Conservation (phyloP, 2,113 vertebrate species). For the Turnix velox region DNA sequence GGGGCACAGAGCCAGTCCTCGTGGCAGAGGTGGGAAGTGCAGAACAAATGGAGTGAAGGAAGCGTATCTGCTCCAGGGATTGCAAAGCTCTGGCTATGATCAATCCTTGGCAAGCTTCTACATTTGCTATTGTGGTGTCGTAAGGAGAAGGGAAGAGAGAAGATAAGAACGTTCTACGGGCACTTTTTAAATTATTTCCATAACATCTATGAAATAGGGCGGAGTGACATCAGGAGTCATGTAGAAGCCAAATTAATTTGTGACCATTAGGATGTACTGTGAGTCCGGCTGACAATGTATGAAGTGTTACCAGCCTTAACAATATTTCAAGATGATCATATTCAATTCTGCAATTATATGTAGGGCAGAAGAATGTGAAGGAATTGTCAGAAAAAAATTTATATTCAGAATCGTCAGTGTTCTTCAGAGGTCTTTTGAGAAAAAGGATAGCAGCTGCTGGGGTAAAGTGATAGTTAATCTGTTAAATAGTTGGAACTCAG, state of each 20-base stretch:
- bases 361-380: neutral
- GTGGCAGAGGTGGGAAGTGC: neutral
- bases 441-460: neutral
- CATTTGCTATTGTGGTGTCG: accelerated
- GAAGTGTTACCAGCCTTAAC: neutral
- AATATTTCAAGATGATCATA: neutral
- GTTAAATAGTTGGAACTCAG: neutral
- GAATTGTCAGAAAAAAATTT: neutral
- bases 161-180: neutral
- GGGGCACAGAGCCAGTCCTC: neutral
- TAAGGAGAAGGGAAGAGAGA: neutral
- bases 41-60: neutral
- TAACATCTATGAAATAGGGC: neutral
- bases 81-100: neutral
- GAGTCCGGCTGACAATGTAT: neutral
- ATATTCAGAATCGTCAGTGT: neutral
- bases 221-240: neutral
- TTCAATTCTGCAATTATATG: neutral
- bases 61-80: accelerated
- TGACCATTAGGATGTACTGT: neutral
- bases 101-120: neutral
- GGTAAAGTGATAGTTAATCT: neutral
- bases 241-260: neutral
- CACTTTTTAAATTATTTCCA: neutral
- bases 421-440: neutral